Evolutionary conservation across 2,888 invertebrate species (phyloP), one percentile per base, ranked within the genome.

Genomic region (Ceramica pisi): DNA sequence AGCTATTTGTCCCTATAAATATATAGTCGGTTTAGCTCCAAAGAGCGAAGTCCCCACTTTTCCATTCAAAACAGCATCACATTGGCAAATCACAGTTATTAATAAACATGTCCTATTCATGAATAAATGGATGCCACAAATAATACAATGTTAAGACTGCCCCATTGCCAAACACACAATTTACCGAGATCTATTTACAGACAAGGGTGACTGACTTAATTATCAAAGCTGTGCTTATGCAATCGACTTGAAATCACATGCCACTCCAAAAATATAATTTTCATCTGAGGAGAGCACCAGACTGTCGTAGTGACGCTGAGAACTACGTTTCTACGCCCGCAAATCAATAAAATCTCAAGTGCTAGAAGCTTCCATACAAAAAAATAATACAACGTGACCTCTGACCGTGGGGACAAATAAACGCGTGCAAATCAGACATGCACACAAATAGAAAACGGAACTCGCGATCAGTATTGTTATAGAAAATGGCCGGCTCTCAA

Each of bases 401-500:
- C 44, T 63, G 71, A 16, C 71, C 70, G 51, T 59, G 61, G 59
- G 41, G 31, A 23, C 63, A 53, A 82, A 70, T 75, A 77, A 73
- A 66, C 65, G 65, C 60, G 75, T 64, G 59, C 68, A 74, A 80
- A 85, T 82, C 70, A 80, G 70, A 46, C 67, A 64, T 75, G 55
- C 75, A 75, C 51, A 50, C 41, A 75, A 78, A 80, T 80, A 80
- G 75, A 80, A 80, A 86, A 86, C 82, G 86, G 85, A 84, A 87
- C 81, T 76, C 62, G 74, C 81, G 81, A 82, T 83, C 75, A 76
- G 73, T 80, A 81, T 85, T 78, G 79, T 82, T 87, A 86, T 85
- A 88, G 85, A 88, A 87, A 82, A 84, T 83, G 81, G 78, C 51
- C 55, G 81, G 73, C 62, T 84, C 82, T 86, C 82, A 84, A 83